Percentiles rank a stretch among this genome's conserved stretches.
phyloP scores from a whole-genome alignment of 2,888 invertebrate genomes.

The Pogonocherus hispidulus region DNA sequence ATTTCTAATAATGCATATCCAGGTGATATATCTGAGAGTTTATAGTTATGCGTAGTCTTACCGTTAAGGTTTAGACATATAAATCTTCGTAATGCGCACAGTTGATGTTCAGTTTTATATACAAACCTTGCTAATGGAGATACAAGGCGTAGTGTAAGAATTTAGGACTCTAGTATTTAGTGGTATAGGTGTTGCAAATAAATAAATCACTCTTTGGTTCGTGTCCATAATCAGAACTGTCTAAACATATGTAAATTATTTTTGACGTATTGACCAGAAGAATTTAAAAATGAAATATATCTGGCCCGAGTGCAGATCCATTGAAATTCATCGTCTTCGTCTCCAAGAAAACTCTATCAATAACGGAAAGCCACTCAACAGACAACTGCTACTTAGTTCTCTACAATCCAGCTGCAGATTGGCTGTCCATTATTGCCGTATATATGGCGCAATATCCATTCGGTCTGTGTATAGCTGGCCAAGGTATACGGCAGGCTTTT shows the following conservation, averaged over 20 bases:
- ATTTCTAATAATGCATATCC: too few relatives aligned
- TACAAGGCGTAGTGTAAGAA: too few relatives aligned
- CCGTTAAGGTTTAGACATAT: too few relatives aligned
- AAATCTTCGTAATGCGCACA: too few relatives aligned
- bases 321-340: slow-evolving; percentile 2
- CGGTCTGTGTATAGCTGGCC: slow-evolving; percentile 43
- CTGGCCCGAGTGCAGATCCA: background rate
- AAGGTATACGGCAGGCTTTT: slow-evolving; percentile 53
- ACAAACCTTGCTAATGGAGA: too few relatives aligned
- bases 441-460: slow-evolving; percentile 62
- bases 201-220: too few relatives aligned
- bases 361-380: background rate
- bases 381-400: slow-evolving; percentile 12
- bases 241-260: background rate
- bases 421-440: slow-evolving; percentile 44
- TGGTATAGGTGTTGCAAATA: too few relatives aligned
- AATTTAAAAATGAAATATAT: background rate
- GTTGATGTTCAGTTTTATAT: too few relatives aligned
- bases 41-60: too few relatives aligned
- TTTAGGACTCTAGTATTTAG: too few relatives aligned
- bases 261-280: background rate
- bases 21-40: too few relatives aligned
- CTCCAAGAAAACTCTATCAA: background rate
- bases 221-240: too few relatives aligned
- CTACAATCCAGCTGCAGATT: slow-evolving; percentile 10